These are phyloP conservation scores for Drosophila sturtevanti DNA, from an alignment of 1,140 invertebrate genomes.

Conservation along the genomic window DNA sequence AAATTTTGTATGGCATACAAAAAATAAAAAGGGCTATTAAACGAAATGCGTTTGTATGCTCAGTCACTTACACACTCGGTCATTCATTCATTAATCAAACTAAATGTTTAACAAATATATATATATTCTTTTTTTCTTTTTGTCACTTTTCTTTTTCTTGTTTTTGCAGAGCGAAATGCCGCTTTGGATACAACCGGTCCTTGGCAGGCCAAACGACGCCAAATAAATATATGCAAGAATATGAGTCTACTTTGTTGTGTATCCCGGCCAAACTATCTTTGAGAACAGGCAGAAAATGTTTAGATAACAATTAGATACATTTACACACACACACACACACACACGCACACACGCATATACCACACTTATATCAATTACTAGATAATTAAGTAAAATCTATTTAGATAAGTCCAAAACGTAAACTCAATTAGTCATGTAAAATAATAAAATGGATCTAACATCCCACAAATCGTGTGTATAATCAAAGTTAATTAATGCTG, in stretches of 20 bases:
- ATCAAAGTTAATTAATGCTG: constrained; percentile 75
- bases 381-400: constrained; percentile 52
- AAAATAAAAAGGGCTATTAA: constrained; percentile 36
- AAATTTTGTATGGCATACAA: constrained; percentile 41
- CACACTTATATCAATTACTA: constrained; percentile 76
- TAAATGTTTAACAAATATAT: constrained; percentile 15
- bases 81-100: constrained; percentile 53
- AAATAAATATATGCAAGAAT: constrained; percentile 86
- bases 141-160: constrained; percentile 10
- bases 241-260: constrained; percentile 88
- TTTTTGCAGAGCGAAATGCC: constrained; percentile 83
- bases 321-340: constrained; percentile 18
- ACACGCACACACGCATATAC: constrained; percentile 30
- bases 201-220: constrained; percentile 85
- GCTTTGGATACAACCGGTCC: constrained; percentile 85
- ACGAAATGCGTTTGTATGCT: constrained; percentile 37
- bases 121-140: constrained; percentile 13
- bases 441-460: constrained; percentile 50
- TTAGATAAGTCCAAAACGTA: constrained; percentile 32
- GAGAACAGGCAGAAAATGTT: constrained; percentile 81
- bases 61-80: not conserved
- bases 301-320: constrained; percentile 35
- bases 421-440: constrained; percentile 63
- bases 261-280: constrained; percentile 86
- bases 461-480: constrained; percentile 54